phyloP scores from a whole-genome alignment of 2,888 invertebrate species.

The Trichogramma dendrolimi region DNA sequence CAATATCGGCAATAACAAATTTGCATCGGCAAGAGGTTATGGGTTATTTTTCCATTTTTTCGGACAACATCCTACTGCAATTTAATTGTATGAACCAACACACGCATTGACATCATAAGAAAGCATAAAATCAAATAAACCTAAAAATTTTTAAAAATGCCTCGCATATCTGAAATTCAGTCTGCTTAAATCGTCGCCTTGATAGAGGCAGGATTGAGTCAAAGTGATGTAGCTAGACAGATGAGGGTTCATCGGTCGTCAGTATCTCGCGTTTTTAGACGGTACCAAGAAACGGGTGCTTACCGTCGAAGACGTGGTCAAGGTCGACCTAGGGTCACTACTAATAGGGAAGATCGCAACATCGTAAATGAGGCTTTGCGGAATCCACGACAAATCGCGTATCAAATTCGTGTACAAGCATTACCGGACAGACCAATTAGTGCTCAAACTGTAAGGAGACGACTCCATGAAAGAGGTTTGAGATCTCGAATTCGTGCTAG shows the following conservation, averaged over 20 bases:
- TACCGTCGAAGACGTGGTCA: constrained; percentile 19
- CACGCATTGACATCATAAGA: too few relatives aligned
- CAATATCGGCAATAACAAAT: too few relatives aligned
- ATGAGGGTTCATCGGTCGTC: constrained; percentile 11
- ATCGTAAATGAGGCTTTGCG: constrained; percentile 20
- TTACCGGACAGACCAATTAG: constrained; percentile 10
- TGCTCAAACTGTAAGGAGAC: constrained; percentile 14
- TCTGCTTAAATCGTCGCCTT: constrained; percentile 9
- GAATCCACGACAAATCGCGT: background rate
- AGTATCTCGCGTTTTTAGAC: constrained; percentile 7
- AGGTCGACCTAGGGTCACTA: constrained; percentile 24
- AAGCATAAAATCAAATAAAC: too few relatives aligned
- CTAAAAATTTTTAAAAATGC: background rate
- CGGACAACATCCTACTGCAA: too few relatives aligned
- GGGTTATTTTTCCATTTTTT: too few relatives aligned
- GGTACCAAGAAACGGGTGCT: constrained; percentile 8
- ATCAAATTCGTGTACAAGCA: constrained; percentile 1
- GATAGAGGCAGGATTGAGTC: constrained; percentile 5
- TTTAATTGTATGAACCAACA: too few relatives aligned
- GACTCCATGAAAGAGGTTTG: constrained; percentile 10
- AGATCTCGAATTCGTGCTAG: constrained; percentile 14
- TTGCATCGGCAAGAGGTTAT: too few relatives aligned
- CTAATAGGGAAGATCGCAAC: constrained; percentile 18
- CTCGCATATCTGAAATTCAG: background rate
- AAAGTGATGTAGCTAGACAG: background rate